These are phyloP conservation scores for Ganaspis sp. DNA, from an alignment of 1,140 invertebrate genomes.

Conservation along the genomic window DNA sequence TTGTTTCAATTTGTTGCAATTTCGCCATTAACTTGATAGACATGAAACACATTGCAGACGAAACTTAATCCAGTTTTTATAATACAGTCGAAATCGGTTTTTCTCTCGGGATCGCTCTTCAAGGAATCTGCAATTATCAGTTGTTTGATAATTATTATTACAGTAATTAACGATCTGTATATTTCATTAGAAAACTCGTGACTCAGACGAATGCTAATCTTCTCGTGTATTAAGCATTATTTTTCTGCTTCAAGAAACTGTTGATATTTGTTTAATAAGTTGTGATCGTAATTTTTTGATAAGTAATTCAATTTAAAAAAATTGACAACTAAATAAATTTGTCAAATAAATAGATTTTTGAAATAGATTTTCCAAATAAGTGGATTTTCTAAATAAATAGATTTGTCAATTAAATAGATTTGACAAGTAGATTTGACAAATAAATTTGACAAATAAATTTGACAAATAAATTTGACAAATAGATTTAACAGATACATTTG, in stretches of 20 bases:
- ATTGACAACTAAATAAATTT: too few relatives aligned
- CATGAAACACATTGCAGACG: neutral
- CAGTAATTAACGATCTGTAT: neutral
- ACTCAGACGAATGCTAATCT: neutral
- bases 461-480: too few relatives aligned
- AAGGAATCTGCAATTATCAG: neutral
- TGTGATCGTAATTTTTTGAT: neutral
- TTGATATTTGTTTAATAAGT: neutral
- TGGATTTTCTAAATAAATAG: too few relatives aligned
- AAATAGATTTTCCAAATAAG: too few relatives aligned
- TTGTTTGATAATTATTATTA: neutral
- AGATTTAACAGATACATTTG: too few relatives aligned
- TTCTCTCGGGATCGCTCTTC: neutral
- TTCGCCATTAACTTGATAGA: neutral
- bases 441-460: too few relatives aligned
- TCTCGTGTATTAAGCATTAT: neutral
- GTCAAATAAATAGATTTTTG: too few relatives aligned
- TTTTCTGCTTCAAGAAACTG: neutral
- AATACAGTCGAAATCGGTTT: neutral
- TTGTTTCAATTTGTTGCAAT: neutral
- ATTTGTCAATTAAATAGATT: too few relatives aligned
- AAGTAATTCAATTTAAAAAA: neutral
- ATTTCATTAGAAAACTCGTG: neutral
- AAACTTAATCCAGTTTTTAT: neutral
- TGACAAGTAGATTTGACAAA: too few relatives aligned